Percentiles rank a stretch among this genome's conserved stretches.
Evolutionary conservation across 2,797 vertebrate genomes (phyloP).

Genomic region (Stomatorhinus walkeri): DNA sequence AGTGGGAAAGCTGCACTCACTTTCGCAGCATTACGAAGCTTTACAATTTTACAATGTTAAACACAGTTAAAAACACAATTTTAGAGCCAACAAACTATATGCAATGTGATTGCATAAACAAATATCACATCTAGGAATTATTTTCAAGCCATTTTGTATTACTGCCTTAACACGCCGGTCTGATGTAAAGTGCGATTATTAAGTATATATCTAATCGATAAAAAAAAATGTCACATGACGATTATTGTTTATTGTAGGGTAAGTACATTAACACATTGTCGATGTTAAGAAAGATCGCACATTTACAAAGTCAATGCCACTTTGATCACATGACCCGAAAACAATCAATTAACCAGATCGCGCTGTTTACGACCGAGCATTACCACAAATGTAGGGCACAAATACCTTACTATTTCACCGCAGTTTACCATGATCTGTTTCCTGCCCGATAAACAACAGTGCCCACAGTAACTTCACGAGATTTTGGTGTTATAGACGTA

Average conservation of each 20-base stretch:
- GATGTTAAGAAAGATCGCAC: background rate
- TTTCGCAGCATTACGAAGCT: background rate
- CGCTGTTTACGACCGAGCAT: background rate
- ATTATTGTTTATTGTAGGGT: background rate
- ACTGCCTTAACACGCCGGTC: background rate
- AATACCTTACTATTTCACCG: background rate
- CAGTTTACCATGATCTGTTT: background rate
- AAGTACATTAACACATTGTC: background rate
- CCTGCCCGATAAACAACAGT: background rate
- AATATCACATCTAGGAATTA: background rate
- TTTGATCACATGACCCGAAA: background rate
- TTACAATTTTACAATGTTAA: background rate
- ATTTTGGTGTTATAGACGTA: background rate
- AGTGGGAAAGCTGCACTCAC: background rate
- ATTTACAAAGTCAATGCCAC: background rate
- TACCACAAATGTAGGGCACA: background rate
- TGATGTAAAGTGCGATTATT: background rate
- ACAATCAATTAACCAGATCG: background rate
- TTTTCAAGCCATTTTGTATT: background rate
- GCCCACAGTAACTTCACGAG: background rate
- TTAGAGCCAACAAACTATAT: background rate
- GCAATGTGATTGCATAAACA: background rate
- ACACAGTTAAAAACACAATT: background rate
- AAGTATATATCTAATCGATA: background rate
- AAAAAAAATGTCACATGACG: background rate